Evolutionary conservation across 2,888 invertebrate species (phyloP), one percentile per base, ranked within the genome.

Genomic region (Eulithis prunata): DNA sequence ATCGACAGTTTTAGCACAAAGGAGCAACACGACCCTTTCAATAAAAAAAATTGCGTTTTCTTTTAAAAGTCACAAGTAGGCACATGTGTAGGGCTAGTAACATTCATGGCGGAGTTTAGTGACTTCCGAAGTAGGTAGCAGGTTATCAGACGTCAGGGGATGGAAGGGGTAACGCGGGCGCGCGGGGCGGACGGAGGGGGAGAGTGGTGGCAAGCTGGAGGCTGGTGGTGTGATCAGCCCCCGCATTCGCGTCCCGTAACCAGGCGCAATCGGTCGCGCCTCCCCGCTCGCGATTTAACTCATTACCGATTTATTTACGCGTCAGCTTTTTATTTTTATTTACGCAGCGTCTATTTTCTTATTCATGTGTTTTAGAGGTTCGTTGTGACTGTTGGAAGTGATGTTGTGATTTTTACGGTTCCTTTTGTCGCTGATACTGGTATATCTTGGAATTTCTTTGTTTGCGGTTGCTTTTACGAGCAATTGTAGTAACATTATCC

Each of bases 121-220:
- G 92, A 91, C 92, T 91, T 91, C 91, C 90, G 89, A 91, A 91
- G 92, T 90, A 90, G 91, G 92, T 90, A 90, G 91, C 91, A 90
- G 91, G 92, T 92, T 93, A 92, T 92, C 92, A 90, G 90, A 85
- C 84, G 83, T 77, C 80, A 78, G 77, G 77, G 72, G 76, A 74
- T 74, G 78, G 78, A 77, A 72, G 78, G 78, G 74, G 77, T 73
- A 60, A 71, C 67, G 77, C 71, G 78, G 78, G 71, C 75, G 77
- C 76, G 76, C 74, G 78, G 71, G 41, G 54, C 21, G 45, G 45
- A 71, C 72, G 76, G 76, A 71, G 75, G 76, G 71, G 62, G 74
- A 77, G 77, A 74, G 79, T 78, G 75, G 83, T 82, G 85, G 76
- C 82, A 85, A 83, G 86, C 87, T 88, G 87, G 90, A 86, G 84